Base-by-base conservation (phyloP, 2,888 invertebrate species). In the Druceiella hillmani region DNA sequence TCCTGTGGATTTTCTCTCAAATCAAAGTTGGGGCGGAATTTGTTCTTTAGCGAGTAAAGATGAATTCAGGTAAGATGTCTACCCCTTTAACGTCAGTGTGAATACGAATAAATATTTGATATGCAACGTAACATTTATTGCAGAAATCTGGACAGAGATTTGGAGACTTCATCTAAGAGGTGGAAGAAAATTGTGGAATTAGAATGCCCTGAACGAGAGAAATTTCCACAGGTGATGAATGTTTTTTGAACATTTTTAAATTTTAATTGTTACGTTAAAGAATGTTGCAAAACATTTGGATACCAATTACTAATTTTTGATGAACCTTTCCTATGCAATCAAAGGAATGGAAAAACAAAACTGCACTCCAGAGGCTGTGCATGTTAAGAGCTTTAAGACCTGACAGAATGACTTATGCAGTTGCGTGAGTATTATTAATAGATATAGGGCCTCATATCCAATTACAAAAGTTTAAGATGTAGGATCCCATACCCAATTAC, bases 111-210 rank as follows among this genome's bases (percentile, higher is more conserved):
- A 11, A 39, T 26, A 11, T 3, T 4, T 34, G 11, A 25, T 12
- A 33, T 15, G 11, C 24, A 10, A 26, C 20, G 10, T 22, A 17
- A 17, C 26, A 22, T 17, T n/a, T n/a, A n/a, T n/a, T n/a, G n/a
- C n/a, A n/a, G 89, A 46, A 94, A 95, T 62, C 71, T 97, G 41
- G 95, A 97, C 59, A 77, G 94, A 44, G 95, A 97, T 59, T 94
- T 97, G 50, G 95, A 97, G 65, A 91, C 87, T 3, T 92, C 93
- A 1, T 85, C 90, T n/a, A 97, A 95, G 58, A 77, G 94, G 38
- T 97, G 97, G 97, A 94, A 94, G 62, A 95, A 95, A 64, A 81
- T 95, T 53, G 88, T 95, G 2, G 97, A 97, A 65, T 84, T 87
- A 52, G 95, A 97, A 57, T 84, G 87, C 54, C 94, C 97, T 1